Evolutionary conservation across 2,888 invertebrate species (phyloP).

Genomic region (Tiliacea aurago): DNA sequence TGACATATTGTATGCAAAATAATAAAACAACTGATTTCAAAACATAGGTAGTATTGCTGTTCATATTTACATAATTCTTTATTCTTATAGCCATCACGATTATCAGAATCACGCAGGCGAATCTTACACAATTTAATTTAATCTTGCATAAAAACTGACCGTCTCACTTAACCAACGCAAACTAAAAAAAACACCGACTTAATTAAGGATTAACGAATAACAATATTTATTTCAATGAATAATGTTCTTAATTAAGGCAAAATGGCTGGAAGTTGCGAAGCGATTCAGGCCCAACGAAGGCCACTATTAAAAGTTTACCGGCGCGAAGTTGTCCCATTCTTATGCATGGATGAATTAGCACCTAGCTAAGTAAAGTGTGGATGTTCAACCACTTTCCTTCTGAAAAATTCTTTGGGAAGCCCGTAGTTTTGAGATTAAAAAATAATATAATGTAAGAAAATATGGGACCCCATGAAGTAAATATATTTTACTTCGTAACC

Average conservation of each 20-base stretch:
- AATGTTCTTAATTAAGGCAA: slow-evolving; percentile 60
- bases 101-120: not conserved
- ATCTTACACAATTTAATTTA: not conserved
- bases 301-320: slow-evolving; percentile 78
- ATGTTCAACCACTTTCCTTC: slow-evolving; percentile 48
- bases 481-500: too few relatives aligned
- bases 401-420: slow-evolving; percentile 41
- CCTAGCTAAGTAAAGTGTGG: slow-evolving; percentile 61
- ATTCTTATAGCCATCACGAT: not conserved
- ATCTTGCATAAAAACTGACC: not conserved
- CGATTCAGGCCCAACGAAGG: slow-evolving; percentile 70
- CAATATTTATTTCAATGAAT: slow-evolving; percentile 60
- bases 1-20: not conserved
- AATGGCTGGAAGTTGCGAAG: slow-evolving; percentile 68
- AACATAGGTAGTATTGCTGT: not conserved
- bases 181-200: slow-evolving; percentile 16
- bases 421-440: not conserved
- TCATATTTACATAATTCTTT: not conserved
- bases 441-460: too few relatives aligned
- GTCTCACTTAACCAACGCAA: not conserved
- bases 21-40: not conserved
- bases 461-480: too few relatives aligned
- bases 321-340: slow-evolving; percentile 73
- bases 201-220: slow-evolving; percentile 46
- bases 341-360: slow-evolving; percentile 78